Evolutionary conservation across 1,140 invertebrate species (phyloP).

Genomic region (Mesaphorura yosii): DNA sequence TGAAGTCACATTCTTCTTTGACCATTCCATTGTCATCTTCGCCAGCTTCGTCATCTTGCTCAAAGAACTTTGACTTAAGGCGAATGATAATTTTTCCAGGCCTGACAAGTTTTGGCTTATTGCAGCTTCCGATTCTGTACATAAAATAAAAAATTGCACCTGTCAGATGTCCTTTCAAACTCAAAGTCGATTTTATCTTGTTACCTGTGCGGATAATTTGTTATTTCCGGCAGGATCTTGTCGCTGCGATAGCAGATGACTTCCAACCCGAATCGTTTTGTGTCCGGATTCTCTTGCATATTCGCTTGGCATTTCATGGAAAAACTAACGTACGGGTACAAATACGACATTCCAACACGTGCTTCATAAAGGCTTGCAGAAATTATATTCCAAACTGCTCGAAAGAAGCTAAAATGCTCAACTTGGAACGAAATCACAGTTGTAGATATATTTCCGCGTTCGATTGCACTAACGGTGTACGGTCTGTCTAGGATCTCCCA

Average conservation of each 20-base stretch:
- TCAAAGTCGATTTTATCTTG: too few species aligned
- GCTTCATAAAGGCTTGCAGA: conserved; percentile 29
- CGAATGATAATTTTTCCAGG: conserved; percentile 31
- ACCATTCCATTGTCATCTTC: conserved; percentile 31
- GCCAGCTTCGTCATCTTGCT: conserved; percentile 34
- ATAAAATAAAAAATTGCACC: too few species aligned
- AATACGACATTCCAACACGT: conserved; percentile 32
- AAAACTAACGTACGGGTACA: conserved; percentile 30
- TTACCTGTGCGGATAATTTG: conserved; percentile 10
- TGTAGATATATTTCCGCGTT: conserved; percentile 1
- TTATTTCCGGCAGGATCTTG: conserved; percentile 25
- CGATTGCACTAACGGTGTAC: neutral
- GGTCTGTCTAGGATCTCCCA: conserved; percentile 28
- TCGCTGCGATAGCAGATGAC: conserved; percentile 34
- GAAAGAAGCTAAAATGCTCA: conserved; percentile 28
- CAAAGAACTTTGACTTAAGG: conserved; percentile 33
- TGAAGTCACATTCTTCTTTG: conserved; percentile 34
- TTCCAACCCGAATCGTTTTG: conserved; percentile 33
- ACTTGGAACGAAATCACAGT: conserved; percentile 30
- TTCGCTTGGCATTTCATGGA: conserved; percentile 36
- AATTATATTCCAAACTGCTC: conserved; percentile 17
- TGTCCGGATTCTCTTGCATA: conserved; percentile 33
- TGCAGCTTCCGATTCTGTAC: conserved; percentile 32
- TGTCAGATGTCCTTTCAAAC: neutral
- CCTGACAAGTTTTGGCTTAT: conserved; percentile 33